These are phyloP conservation scores for Cheilosia scutellata DNA, from an alignment of 2,888 invertebrate species.

Conservation along the genomic window DNA sequence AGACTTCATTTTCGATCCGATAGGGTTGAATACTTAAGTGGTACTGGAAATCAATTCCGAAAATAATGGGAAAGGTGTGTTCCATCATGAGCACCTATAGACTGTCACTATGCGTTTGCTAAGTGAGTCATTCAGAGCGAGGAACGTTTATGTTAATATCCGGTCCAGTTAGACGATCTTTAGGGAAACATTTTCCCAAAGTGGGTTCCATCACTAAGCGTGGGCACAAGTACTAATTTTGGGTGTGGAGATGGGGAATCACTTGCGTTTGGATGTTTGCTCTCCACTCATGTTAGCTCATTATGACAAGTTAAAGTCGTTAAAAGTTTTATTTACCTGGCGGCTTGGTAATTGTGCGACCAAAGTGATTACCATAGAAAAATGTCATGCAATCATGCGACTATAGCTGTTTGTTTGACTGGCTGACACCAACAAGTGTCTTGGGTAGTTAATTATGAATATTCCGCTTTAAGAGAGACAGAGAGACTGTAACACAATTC, in stretches of 20 bases:
- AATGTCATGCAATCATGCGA: slow-evolving; percentile 28
- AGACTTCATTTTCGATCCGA: slow-evolving; percentile 28
- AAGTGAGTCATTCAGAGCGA: slow-evolving; percentile 20
- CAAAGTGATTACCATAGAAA: slow-evolving; percentile 45
- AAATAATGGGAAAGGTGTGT: slow-evolving; percentile 17
- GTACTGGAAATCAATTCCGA: slow-evolving; percentile 30
- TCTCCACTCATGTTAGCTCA: slow-evolving; percentile 31
- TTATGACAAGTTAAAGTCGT: slow-evolving; percentile 45
- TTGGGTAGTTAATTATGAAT: slow-evolving; percentile 7
- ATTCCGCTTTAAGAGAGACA: too few relatives aligned
- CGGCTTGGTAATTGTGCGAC: slow-evolving; percentile 33
- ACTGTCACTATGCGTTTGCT: slow-evolving; percentile 5
- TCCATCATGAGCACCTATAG: too few relatives aligned
- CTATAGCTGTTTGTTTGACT: background rate
- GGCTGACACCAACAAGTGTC: slow-evolving; percentile 31
- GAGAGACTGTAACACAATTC: too few relatives aligned
- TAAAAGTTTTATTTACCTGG: slow-evolving; percentile 40
- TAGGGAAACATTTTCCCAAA: slow-evolving; percentile 22
- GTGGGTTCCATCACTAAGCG: background rate
- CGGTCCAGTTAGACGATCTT: slow-evolving; percentile 15
- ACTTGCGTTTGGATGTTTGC: slow-evolving; percentile 9
- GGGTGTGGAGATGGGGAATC: background rate
- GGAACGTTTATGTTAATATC: slow-evolving; percentile 22
- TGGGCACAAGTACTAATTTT: background rate
- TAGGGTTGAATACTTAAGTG: slow-evolving; percentile 22